Conservation (phyloP, 2,797 vertebrate species). For the Eleutherodactylus coqui region DNA sequence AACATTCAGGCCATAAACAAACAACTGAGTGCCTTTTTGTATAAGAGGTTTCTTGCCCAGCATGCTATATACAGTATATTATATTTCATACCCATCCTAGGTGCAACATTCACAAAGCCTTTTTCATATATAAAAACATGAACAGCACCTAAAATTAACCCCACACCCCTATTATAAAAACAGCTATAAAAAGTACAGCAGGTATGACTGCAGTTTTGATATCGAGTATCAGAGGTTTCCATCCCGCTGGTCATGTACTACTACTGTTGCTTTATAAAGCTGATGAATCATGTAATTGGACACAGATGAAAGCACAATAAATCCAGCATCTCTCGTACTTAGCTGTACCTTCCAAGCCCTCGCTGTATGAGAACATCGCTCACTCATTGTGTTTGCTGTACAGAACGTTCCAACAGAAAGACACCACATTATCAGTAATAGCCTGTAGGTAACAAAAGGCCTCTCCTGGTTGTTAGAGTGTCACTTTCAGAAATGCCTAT, state of each 20-base stretch:
- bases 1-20: too few species aligned
- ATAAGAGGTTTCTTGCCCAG: background rate
- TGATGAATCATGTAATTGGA: slow-evolving; percentile 20
- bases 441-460: background rate
- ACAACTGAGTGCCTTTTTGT: background rate
- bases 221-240: background rate
- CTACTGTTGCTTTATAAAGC: slow-evolving; percentile 28
- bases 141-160: background rate
- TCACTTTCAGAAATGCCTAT: background rate
- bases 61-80: background rate
- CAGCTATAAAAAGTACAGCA: background rate
- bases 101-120: background rate
- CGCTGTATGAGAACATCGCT: slow-evolving; percentile 27
- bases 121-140: background rate
- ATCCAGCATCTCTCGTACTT: slow-evolving; percentile 33
- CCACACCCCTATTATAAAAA: background rate
- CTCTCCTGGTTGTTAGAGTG: background rate
- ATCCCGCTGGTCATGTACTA: slow-evolving; percentile 4
- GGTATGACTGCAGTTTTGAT: background rate
- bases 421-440: background rate
- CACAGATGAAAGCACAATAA: slow-evolving; percentile 24
- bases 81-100: background rate
- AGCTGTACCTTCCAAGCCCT: slow-evolving; percentile 35
- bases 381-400: slow-evolving; percentile 4
- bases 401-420: slow-evolving; percentile 12